These are phyloP conservation scores for Sinocyclocheilus maitianheensis DNA, from an alignment of 2,113 vertebrate species.

Conservation along the genomic window DNA sequence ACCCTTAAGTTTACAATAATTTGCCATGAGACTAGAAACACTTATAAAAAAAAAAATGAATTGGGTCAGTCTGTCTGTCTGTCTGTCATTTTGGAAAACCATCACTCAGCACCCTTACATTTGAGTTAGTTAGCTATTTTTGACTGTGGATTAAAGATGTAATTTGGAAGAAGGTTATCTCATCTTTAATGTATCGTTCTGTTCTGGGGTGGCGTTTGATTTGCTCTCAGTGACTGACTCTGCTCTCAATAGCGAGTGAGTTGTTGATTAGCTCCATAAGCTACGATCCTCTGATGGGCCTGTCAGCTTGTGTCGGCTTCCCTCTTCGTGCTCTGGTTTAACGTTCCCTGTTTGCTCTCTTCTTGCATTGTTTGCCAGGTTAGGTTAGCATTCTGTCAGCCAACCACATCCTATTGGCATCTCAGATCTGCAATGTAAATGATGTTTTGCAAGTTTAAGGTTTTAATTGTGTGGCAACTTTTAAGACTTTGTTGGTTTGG, in stretches of 20 bases:
- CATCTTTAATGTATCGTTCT: constrained; percentile 35
- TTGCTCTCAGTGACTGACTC: constrained; percentile 69
- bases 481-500: constrained; percentile 61
- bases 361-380: constrained; percentile 53
- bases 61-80: too few species aligned
- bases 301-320: constrained; percentile 61
- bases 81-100: background rate
- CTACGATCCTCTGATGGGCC: constrained; percentile 61
- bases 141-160: background rate
- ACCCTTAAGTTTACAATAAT: background rate
- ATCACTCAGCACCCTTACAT: background rate
- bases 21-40: background rate
- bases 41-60: background rate
- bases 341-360: constrained; percentile 47
- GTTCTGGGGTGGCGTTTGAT: constrained; percentile 53
- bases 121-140: background rate
- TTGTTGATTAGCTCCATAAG: constrained; percentile 67
- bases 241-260: constrained; percentile 68
- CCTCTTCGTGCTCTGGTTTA: constrained; percentile 36
- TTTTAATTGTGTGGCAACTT: constrained; percentile 70
- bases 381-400: constrained; percentile 41
- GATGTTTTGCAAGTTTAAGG: constrained; percentile 64
- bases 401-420: constrained; percentile 53
- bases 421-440: constrained; percentile 73
- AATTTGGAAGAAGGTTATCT: background rate